Percentiles rank a stretch among this genome's conserved stretches.
Evolutionary conservation across 2,797 vertebrate genomes (phyloP).

Genomic region (Limosa lapponica): DNA sequence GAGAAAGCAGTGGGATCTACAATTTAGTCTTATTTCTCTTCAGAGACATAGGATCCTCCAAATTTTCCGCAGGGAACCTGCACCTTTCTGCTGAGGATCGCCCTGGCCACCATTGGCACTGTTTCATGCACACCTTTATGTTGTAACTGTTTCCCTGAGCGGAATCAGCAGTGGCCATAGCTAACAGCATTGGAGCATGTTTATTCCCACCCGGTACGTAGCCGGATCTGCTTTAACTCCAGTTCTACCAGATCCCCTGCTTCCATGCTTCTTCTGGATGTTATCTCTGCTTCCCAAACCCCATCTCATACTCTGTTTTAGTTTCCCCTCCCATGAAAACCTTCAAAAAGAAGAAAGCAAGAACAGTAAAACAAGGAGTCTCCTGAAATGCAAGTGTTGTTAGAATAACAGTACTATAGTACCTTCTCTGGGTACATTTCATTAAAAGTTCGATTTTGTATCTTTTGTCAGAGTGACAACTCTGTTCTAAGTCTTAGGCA

Average conservation of each 20-base stretch:
- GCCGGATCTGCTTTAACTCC: background rate
- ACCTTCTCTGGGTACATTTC: background rate
- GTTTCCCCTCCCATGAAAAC: background rate
- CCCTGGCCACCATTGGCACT: background rate
- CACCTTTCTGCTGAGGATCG: background rate
- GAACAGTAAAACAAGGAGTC: background rate
- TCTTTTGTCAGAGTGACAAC: background rate
- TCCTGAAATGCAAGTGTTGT: background rate
- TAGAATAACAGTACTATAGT: background rate
- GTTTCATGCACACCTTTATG: background rate
- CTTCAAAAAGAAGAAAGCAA: background rate
- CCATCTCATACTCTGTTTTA: background rate
- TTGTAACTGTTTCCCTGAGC: background rate
- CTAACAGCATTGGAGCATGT: background rate
- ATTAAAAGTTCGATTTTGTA: background rate
- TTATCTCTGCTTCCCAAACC: background rate
- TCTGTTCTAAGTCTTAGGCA: background rate
- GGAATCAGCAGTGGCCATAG: background rate
- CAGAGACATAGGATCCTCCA: background rate
- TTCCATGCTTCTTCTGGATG: background rate
- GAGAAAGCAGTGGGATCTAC: background rate
- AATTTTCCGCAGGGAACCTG: background rate
- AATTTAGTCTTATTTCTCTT: background rate
- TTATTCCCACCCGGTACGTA: background rate
- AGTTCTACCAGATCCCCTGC: background rate